These are phyloP conservation scores for Conger conger DNA, from an alignment of 2,113 vertebrate species.

Conservation along the genomic window DNA sequence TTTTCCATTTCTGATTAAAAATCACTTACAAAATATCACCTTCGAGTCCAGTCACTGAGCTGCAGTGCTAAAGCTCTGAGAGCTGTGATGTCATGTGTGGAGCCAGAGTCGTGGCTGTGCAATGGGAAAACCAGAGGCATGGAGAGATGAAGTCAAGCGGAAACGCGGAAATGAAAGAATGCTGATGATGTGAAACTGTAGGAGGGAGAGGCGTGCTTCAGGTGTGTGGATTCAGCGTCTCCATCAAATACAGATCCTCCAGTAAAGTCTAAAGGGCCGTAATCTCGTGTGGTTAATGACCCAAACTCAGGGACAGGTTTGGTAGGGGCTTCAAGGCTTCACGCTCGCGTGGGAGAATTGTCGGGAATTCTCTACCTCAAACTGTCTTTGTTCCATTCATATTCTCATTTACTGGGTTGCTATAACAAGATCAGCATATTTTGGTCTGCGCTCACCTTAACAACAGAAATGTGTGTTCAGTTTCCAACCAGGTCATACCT, in stretches of 20 bases:
- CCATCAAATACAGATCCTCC: constrained; percentile 24
- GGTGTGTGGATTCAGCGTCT: constrained; percentile 21
- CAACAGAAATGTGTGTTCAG: not conserved
- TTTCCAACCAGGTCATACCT: not conserved
- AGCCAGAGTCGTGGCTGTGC: not conserved
- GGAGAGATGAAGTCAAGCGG: not conserved
- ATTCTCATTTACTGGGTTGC: not conserved
- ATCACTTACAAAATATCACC: not conserved
- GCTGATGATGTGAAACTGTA: constrained; percentile 15
- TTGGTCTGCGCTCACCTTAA: not conserved
- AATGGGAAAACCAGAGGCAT: not conserved
- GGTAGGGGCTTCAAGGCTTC: too few species aligned
- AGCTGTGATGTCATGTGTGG: not conserved
- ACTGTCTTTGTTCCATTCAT: not conserved
- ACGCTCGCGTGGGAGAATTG: not conserved
- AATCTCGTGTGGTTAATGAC: constrained; percentile 17
- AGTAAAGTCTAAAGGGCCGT: constrained; percentile 8
- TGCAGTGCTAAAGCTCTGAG: not conserved
- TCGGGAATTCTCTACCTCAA: not conserved
- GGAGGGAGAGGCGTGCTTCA: not conserved
- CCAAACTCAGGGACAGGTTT: constrained; percentile 18
- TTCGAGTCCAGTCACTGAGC: not conserved
- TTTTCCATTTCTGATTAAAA: not conserved
- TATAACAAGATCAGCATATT: not conserved
- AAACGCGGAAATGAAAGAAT: not conserved